Evolutionary conservation across 2,888 invertebrate genomes (phyloP).

Genomic region (Sinelater perroti): DNA sequence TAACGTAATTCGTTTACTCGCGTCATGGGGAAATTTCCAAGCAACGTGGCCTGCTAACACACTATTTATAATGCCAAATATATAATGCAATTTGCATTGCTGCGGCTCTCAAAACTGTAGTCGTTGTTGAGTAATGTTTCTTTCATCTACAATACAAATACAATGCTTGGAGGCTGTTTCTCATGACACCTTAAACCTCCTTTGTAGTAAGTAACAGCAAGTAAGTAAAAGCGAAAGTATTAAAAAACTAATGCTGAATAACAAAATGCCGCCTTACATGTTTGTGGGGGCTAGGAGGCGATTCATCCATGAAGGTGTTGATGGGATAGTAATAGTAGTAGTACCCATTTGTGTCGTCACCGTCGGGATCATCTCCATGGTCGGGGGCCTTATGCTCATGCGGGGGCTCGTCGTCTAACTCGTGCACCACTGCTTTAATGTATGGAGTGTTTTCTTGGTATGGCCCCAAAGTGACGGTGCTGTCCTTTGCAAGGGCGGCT

Average conservation of each 20-base stretch:
- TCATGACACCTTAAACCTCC: no score
- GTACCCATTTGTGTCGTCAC: conserved; percentile 54
- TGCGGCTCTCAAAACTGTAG: no score
- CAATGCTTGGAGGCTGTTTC: no score
- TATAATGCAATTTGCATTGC: no score
- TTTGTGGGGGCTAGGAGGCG: conserved; percentile 46
- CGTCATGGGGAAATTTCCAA: no score
- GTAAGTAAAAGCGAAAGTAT: no score
- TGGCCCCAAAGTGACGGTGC: conserved; percentile 51
- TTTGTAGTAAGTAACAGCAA: no score
- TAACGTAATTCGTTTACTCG: no score
- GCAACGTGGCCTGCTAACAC: no score
- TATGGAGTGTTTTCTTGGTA: conserved; percentile 42
- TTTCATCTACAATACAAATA: no score
- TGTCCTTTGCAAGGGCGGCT: conserved; percentile 56
- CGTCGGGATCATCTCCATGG: conserved; percentile 13
- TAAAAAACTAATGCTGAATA: not conserved
- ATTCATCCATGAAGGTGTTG: conserved; percentile 61
- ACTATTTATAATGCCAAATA: no score
- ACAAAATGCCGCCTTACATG: conserved; percentile 34
- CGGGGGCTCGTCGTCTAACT: conserved; percentile 47
- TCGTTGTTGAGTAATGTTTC: no score
- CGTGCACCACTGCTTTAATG: conserved; percentile 57
- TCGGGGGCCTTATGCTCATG: conserved; percentile 23
- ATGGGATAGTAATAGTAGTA: conserved; percentile 66